phyloP scores from a whole-genome alignment of 2,888 invertebrate genomes.

The Penaeus monodon region DNA sequence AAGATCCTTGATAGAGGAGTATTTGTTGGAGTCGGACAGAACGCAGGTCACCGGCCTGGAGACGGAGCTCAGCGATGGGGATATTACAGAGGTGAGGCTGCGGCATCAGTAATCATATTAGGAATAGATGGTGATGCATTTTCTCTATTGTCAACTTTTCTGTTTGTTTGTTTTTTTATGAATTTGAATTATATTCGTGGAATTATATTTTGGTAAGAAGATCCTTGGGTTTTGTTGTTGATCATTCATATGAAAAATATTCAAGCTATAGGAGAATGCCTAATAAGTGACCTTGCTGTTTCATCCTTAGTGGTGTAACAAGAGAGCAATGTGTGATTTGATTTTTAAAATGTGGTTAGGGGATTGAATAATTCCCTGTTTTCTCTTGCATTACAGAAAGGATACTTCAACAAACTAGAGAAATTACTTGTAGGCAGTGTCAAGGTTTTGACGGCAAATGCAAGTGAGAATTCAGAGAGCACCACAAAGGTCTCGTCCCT shows the following conservation, averaged over 20 bases:
- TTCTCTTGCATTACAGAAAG: constrained; percentile 33
- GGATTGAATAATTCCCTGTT: background rate
- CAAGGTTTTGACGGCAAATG: background rate
- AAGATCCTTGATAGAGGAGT: constrained; percentile 1
- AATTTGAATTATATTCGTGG: background rate
- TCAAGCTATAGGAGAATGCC: too few relatives aligned
- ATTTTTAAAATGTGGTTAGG: background rate
- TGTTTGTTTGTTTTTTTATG: background rate
- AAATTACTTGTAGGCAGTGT: constrained; percentile 40
- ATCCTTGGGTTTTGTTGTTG: too few relatives aligned
- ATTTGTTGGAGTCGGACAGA: constrained; percentile 15
- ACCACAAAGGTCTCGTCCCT: background rate
- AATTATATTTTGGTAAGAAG: background rate
- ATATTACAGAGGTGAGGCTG: constrained; percentile 46
- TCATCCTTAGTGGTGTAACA: too few relatives aligned
- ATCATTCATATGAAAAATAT: too few relatives aligned
- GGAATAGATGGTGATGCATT: too few relatives aligned
- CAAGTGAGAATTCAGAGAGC: constrained; percentile 1
- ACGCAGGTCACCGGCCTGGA: constrained; percentile 28
- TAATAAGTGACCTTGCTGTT: too few relatives aligned
- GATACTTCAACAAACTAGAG: constrained; percentile 46
- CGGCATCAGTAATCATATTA: too few relatives aligned
- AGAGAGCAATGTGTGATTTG: background rate
- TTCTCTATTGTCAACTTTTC: background rate
- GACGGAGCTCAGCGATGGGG: constrained; percentile 25